Evolutionary conservation across 2,797 vertebrate genomes (phyloP).

Genomic region (Diceros bicornis): DNA sequence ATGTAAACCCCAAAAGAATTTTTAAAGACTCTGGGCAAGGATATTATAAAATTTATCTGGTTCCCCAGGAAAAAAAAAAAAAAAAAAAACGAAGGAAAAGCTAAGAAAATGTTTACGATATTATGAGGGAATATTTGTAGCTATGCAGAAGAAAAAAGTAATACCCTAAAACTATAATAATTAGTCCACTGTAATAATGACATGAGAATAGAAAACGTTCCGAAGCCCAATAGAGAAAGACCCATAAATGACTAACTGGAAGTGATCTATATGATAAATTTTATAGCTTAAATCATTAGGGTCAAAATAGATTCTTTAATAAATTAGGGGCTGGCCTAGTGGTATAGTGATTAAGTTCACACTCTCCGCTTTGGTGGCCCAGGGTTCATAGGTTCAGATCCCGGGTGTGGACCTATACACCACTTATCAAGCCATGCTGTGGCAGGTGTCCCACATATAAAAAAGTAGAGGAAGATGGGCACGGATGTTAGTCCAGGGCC

Average conservation of each 20-base stretch:
- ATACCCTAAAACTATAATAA: not conserved
- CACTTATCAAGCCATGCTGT: too few relatives aligned
- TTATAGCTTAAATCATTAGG: not conserved
- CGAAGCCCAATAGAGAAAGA: not conserved
- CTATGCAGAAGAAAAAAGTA: not conserved
- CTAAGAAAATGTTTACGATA: not conserved
- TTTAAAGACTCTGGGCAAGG: not conserved
- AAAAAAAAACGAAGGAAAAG: not conserved
- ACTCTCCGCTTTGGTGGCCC: too few relatives aligned
- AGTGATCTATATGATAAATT: not conserved
- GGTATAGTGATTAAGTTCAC: too few relatives aligned
- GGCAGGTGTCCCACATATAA: too few relatives aligned
- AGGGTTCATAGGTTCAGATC: too few relatives aligned
- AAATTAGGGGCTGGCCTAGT: too few relatives aligned
- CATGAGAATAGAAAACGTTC: not conserved
- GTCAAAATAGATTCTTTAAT: not conserved
- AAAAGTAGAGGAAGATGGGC: too few relatives aligned
- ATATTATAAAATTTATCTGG: not conserved
- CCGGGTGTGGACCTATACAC: too few relatives aligned
- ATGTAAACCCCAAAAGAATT: not conserved
- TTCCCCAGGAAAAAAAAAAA: not conserved
- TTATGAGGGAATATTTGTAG: not conserved
- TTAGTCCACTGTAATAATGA: not conserved
- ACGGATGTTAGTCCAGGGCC: too few relatives aligned
- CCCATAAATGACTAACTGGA: not conserved